Evolutionary conservation across 2,888 invertebrate genomes (phyloP).

Genomic region (Caenorhabditis macrosperma): DNA sequence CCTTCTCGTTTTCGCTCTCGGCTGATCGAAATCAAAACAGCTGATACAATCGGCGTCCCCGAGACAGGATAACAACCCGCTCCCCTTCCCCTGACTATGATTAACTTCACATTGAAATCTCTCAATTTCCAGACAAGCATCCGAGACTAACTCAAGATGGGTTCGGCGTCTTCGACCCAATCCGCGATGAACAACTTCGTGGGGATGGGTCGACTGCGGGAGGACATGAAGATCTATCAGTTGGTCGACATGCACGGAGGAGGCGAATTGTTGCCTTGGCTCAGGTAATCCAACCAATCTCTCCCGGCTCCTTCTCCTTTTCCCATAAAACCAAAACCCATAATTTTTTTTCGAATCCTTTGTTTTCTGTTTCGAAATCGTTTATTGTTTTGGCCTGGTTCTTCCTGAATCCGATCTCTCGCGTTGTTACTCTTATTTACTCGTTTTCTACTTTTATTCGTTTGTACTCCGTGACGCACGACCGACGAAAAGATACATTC

Average conservation of each 20-base stretch:
- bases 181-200: conserved; percentile 51
- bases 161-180: conserved; percentile 55
- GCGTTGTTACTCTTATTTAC: too few relatives aligned
- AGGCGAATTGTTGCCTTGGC: conserved; percentile 89
- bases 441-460: too few relatives aligned
- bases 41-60: background rate
- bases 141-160: conserved; percentile 43
- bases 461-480: too few relatives aligned
- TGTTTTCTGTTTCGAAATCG: too few relatives aligned
- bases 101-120: background rate
- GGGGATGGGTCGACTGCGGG: conserved; percentile 63
- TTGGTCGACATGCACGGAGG: conserved; percentile 93
- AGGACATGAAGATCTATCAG: conserved; percentile 66
- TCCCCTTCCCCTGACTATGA: background rate
- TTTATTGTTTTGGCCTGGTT: too few relatives aligned
- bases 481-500: too few relatives aligned
- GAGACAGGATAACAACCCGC: background rate
- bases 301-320: background rate
- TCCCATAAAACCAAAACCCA: too few relatives aligned
- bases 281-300: conserved; percentile 40
- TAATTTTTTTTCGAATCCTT: background rate
- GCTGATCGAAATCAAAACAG: background rate
- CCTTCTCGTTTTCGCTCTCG: background rate
- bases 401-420: too few relatives aligned
- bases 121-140: background rate